phyloP scores from a whole-genome alignment of 2,113 vertebrate genomes.

The Xyrauchen texanus region DNA sequence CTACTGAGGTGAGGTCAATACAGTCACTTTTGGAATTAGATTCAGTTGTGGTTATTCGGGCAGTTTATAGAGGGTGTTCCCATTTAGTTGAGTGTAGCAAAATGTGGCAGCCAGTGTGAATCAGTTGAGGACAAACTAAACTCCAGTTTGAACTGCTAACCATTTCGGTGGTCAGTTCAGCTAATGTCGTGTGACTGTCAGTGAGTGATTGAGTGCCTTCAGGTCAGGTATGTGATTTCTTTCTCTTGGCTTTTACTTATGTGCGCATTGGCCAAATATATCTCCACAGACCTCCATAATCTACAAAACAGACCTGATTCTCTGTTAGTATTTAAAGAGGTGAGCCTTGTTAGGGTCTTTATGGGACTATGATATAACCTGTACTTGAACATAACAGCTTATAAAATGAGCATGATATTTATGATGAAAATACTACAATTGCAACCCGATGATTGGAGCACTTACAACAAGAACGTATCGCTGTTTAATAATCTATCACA shows the following conservation, averaged over 20 bases:
- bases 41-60: background rate
- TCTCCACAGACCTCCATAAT: slow-evolving; percentile 6
- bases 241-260: slow-evolving; percentile 24
- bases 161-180: background rate
- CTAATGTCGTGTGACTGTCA: background rate
- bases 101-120: background rate
- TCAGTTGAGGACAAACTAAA: background rate
- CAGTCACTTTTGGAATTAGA: background rate
- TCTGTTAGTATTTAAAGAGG: background rate
- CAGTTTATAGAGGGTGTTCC: too few relatives aligned
- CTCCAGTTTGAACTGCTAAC: too few relatives aligned
- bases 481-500: slow-evolving; percentile 10
- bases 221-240: slow-evolving; percentile 45
- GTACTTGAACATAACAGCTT: background rate
- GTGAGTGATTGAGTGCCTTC: background rate
- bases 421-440: background rate
- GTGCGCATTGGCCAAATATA: background rate
- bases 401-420: background rate
- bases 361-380: background rate
- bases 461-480: background rate
- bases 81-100: too few relatives aligned
- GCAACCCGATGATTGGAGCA: background rate
- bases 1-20: background rate
- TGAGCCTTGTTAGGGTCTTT: background rate
- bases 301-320: slow-evolving; percentile 14